These are phyloP conservation scores for Henricia sp. DNA, from an alignment of 53 echinoderm and acorn worm species.

Conservation along the genomic window DNA sequence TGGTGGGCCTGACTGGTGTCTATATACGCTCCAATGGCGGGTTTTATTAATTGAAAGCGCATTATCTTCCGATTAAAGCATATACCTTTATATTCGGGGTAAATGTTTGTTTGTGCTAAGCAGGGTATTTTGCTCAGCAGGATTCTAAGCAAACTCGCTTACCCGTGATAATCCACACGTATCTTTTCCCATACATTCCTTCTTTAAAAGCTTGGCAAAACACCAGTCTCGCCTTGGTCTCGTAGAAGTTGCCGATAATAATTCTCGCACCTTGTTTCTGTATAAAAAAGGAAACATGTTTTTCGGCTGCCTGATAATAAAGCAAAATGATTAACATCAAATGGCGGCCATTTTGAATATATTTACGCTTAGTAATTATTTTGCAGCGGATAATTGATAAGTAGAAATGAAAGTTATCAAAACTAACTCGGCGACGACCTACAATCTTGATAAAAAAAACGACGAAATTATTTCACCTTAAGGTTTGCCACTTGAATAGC, in stretches of 20 bases:
- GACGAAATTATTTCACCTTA: slow-evolving; percentile 54
- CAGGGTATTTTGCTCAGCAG: too few relatives aligned
- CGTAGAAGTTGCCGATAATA: slow-evolving; percentile 88
- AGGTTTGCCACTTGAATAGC: slow-evolving; percentile 77
- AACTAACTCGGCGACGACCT: background rate
- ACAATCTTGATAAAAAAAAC: background rate
- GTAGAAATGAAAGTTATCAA: background rate
- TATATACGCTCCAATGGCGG: too few relatives aligned
- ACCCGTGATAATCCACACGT: slow-evolving; percentile 92
- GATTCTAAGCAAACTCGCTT: too few relatives aligned
- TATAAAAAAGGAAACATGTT: background rate
- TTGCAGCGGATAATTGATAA: background rate
- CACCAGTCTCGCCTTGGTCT: slow-evolving; percentile 73
- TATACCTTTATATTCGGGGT: too few relatives aligned
- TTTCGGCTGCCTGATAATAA: background rate
- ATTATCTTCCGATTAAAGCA: too few relatives aligned
- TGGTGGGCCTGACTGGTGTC: too few relatives aligned
- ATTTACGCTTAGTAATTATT: background rate
- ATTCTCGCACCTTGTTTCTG: slow-evolving; percentile 78
- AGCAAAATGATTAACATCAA: background rate
- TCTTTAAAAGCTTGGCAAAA: slow-evolving; percentile 84
- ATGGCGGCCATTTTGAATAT: background rate
- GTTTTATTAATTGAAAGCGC: too few relatives aligned
- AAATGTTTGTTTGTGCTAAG: too few relatives aligned
- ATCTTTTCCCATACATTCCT: slow-evolving; percentile 77